phyloP scores from a whole-genome alignment of 1,140 invertebrate species.

The Phthorimaea operculella region DNA sequence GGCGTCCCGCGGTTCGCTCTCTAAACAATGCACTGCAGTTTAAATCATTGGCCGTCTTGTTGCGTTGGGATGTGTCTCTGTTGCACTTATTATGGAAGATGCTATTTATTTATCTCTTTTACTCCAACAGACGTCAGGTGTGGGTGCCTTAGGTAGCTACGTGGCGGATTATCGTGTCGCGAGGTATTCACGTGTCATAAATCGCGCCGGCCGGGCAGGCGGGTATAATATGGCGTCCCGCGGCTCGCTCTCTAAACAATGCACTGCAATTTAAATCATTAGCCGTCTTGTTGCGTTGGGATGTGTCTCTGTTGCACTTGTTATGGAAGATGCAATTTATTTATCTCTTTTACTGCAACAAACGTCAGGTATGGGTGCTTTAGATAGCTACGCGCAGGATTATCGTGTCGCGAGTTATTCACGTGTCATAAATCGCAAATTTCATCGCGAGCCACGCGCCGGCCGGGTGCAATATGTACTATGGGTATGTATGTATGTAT shows the following conservation, averaged over 20 bases:
- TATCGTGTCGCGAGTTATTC: constrained; percentile 62
- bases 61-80: no score
- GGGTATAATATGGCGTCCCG: constrained; percentile 37
- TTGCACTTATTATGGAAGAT: no score
- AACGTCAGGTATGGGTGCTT: constrained; percentile 12
- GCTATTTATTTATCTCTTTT: no score
- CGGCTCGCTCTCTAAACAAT: neutral
- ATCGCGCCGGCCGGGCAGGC: constrained; percentile 52
- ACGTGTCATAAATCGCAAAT: constrained; percentile 65
- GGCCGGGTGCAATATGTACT: constrained; percentile 48
- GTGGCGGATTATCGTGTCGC: constrained; percentile 46
- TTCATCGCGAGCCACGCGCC: constrained; percentile 53
- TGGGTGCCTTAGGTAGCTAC: constrained; percentile 8
- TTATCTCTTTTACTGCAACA: no score
- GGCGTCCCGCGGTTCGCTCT: constrained; percentile 9
- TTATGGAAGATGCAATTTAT: no score
- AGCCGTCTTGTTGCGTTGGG: no score
- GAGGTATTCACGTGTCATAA: constrained; percentile 65
- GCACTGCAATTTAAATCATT: no score
- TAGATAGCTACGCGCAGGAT: constrained; percentile 21
- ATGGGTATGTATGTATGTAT: no score
- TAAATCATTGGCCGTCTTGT: no score
- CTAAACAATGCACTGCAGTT: neutral
- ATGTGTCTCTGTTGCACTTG: no score
- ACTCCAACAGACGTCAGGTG: constrained; percentile 15